These are phyloP conservation scores for Cosmia pyralina DNA, from an alignment of 2,888 invertebrate species.

Conservation along the genomic window DNA sequence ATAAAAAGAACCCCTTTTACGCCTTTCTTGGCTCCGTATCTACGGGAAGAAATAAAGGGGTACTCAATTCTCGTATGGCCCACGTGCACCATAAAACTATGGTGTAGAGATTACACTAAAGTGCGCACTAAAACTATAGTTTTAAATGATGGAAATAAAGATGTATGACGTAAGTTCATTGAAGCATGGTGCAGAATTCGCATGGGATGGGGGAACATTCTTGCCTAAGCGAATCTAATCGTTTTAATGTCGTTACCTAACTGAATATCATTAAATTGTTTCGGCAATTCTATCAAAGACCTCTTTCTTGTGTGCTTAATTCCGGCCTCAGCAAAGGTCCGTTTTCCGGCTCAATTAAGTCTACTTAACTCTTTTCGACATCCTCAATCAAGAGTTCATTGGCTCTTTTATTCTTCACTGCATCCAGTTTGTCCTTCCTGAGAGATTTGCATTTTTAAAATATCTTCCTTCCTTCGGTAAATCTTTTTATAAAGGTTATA, in stretches of 20 bases:
- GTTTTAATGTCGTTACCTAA: constrained; percentile 53
- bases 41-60: constrained; percentile 46
- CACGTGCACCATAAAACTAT: constrained; percentile 59
- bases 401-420: constrained; percentile 22
- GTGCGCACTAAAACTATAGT: constrained; percentile 48
- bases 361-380: constrained; percentile 46
- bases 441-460: constrained; percentile 8
- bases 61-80: constrained; percentile 42
- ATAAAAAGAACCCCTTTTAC: constrained; percentile 28
- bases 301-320: constrained; percentile 27
- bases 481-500: neutral
- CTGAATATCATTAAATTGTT: constrained; percentile 36
- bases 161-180: constrained; percentile 50
- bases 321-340: constrained; percentile 18
- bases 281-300: constrained; percentile 11
- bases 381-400: constrained; percentile 48
- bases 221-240: constrained; percentile 53
- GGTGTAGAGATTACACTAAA: constrained; percentile 55
- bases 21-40: constrained; percentile 41
- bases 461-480: neutral
- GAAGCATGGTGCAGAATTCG: constrained; percentile 41
- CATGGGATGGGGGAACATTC: constrained; percentile 30
- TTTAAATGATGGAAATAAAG: constrained; percentile 52
- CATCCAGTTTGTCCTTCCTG: neutral
- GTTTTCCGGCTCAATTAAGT: constrained; percentile 46